phyloP scores from a whole-genome alignment of 2,797 vertebrate genomes.

The Lepidocolaptes lacrymiger region DNA sequence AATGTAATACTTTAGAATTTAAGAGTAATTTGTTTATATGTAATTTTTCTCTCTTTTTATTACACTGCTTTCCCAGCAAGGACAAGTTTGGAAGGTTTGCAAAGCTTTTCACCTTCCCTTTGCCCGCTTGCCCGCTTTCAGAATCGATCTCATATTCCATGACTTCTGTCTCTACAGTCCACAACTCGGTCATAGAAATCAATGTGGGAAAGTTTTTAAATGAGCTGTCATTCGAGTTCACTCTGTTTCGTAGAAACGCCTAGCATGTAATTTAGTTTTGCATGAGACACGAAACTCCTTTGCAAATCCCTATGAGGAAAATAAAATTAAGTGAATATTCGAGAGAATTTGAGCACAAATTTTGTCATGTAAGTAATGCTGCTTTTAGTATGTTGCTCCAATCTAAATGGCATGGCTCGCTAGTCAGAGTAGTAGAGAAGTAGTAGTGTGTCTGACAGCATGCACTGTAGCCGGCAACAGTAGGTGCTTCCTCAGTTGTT shows the following conservation, averaged over 20 bases:
- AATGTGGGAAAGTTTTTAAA: constrained; percentile 51
- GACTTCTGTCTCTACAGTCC: constrained; percentile 84
- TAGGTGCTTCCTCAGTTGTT: not conserved
- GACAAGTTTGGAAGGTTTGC: constrained; percentile 99
- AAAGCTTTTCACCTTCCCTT: constrained; percentile 99
- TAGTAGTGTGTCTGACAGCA: not conserved
- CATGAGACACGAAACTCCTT: constrained; percentile 60
- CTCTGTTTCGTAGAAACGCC: constrained; percentile 41
- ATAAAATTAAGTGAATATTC: not conserved
- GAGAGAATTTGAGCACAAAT: not conserved
- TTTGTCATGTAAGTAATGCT: constrained; percentile 42
- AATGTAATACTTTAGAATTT: constrained; percentile 76
- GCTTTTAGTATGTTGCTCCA: constrained; percentile 25
- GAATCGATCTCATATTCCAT: constrained; percentile 86
- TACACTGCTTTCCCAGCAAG: constrained; percentile 99
- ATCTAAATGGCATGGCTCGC: constrained; percentile 12
- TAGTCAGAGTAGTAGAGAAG: constrained; percentile 34
- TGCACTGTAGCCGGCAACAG: not conserved
- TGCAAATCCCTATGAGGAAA: constrained; percentile 32
- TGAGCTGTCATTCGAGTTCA: constrained; percentile 56
- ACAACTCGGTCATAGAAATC: constrained; percentile 75
- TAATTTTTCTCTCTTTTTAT: constrained; percentile 98
- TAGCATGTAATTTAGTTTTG: constrained; percentile 72
- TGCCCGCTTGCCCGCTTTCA: constrained; percentile 84
- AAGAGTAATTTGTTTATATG: constrained; percentile 85